phyloP scores from a whole-genome alignment of 2,113 vertebrate genomes.

The Ceratotherium simum region DNA sequence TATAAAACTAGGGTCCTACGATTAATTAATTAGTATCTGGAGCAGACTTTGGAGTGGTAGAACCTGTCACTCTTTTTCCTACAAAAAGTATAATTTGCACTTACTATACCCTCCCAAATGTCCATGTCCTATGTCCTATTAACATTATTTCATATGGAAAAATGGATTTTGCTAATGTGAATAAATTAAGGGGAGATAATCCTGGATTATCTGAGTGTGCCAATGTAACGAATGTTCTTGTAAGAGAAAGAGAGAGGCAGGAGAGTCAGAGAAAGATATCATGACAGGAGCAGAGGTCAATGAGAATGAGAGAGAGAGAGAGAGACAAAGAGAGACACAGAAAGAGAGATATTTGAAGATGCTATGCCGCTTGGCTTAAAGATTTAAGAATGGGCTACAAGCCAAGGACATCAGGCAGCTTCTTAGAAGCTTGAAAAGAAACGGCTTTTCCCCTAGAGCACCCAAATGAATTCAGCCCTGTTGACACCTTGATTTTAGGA shows the following conservation, averaged over 20 bases:
- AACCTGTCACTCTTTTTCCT: not conserved
- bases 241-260: not conserved
- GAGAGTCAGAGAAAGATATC: not conserved
- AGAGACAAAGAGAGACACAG: not conserved
- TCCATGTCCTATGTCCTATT: not conserved
- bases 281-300: not conserved
- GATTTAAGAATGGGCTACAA: not conserved
- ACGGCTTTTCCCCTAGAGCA: not conserved
- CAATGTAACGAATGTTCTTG: not conserved
- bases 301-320: not conserved
- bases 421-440: not conserved
- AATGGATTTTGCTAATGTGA: not conserved
- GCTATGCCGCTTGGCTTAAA: not conserved
- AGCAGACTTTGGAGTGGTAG: not conserved
- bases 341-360: not conserved
- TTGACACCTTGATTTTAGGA: not conserved
- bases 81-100: not conserved
- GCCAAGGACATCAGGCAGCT: not conserved
- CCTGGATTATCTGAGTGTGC: not conserved
- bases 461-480: not conserved
- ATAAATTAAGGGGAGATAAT: not conserved
- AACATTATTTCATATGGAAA: not conserved
- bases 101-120: not conserved
- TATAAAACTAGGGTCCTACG: not conserved
- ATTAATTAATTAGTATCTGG: not conserved